Percentiles rank a stretch among this genome's conserved stretches.
phyloP scores from a whole-genome alignment of 2,113 vertebrate genomes.

The Poeciliopsis prolifica region DNA sequence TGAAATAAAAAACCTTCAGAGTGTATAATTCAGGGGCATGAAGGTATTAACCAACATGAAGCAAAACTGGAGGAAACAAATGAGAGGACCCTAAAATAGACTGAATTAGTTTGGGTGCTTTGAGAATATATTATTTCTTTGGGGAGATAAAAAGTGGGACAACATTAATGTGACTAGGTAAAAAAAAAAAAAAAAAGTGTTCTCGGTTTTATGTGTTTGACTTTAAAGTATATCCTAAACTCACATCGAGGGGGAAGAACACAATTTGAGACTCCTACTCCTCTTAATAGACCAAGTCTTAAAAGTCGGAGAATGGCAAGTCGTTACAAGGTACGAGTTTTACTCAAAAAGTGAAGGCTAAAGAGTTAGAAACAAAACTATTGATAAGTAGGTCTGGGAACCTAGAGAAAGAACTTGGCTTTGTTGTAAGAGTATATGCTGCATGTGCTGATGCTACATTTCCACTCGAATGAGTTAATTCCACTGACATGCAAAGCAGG shows the following conservation, averaged over 20 bases:
- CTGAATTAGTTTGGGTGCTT: not conserved
- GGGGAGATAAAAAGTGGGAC: constrained; percentile 48
- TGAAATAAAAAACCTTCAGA: not conserved
- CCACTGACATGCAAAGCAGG: too few relatives aligned
- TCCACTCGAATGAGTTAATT: too few relatives aligned
- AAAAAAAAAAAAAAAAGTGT: constrained; percentile 18
- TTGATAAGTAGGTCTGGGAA: not conserved
- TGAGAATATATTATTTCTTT: constrained; percentile 1
- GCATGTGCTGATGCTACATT: too few relatives aligned
- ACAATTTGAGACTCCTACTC: constrained; percentile 3
- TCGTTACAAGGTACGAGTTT: not conserved
- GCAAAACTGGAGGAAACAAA: constrained; percentile 10
- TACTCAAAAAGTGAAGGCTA: not conserved
- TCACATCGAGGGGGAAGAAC: not conserved
- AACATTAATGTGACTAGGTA: constrained; percentile 47
- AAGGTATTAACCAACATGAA: constrained; percentile 30
- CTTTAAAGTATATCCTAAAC: constrained; percentile 14
- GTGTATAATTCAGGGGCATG: constrained; percentile 11
- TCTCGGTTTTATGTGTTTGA: constrained; percentile 16
- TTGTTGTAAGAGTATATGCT: too few relatives aligned
- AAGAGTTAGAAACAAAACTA: not conserved
- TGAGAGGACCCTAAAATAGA: constrained; percentile 30
- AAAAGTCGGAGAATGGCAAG: not conserved
- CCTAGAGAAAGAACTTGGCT: too few relatives aligned
- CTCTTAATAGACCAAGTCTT: not conserved